Conservation (phyloP, 2,888 invertebrate genomes). For the Perithous albicinctus region DNA sequence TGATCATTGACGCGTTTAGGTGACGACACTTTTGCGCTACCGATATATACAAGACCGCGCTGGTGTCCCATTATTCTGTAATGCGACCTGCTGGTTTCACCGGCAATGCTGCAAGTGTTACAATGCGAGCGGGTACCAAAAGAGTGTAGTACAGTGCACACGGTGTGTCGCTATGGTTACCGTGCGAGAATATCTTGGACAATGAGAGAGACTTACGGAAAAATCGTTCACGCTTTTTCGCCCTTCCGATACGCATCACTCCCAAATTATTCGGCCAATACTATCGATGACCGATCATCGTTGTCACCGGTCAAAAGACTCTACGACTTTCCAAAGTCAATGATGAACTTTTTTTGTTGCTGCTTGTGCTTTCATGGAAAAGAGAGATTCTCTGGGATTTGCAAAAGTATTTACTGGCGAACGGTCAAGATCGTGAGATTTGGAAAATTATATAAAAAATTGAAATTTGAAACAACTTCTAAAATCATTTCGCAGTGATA, state of each 20-base stretch:
- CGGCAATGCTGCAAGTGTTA: constrained; percentile 59
- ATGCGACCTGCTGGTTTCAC: constrained; percentile 54
- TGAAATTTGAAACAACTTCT: too few relatives aligned
- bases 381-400: neutral
- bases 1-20: constrained; percentile 80
- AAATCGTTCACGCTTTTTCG: constrained; percentile 48
- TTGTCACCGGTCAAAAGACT: constrained; percentile 19
- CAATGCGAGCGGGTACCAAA: constrained; percentile 51
- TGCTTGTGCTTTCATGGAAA: constrained; percentile 9
- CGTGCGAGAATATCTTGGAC: constrained; percentile 64
- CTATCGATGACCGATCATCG: constrained; percentile 64
- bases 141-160: constrained; percentile 35
- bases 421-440: too few relatives aligned
- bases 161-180: constrained; percentile 45
- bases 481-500: too few relatives aligned
- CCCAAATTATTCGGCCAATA: constrained; percentile 59
- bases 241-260: constrained; percentile 65
- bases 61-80: constrained; percentile 55
- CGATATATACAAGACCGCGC: constrained; percentile 68
- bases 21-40: constrained; percentile 82
- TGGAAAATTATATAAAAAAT: too few relatives aligned
- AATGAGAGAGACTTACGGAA: constrained; percentile 56
- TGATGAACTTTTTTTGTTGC: constrained; percentile 14
- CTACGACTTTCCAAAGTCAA: constrained; percentile 28
- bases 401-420: neutral